phyloP scores from a whole-genome alignment of 2,888 invertebrate genomes.

The Catocala sponsa region DNA sequence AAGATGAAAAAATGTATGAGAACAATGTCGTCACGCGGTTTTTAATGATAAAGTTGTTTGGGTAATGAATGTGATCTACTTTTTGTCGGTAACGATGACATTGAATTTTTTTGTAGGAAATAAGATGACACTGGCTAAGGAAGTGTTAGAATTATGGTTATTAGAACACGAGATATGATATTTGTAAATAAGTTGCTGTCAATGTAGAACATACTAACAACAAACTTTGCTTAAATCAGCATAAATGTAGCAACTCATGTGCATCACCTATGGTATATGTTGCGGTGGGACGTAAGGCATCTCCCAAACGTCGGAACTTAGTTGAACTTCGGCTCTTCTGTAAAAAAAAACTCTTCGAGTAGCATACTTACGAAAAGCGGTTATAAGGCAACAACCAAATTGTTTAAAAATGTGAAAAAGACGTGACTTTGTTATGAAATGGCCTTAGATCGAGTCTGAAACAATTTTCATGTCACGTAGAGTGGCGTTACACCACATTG shows the following conservation, averaged over 20 bases:
- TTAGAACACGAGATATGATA: no score
- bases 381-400: no score
- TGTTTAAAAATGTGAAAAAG: constrained; percentile 1
- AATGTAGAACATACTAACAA: no score
- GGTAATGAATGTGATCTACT: constrained; percentile 20
- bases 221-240: no score
- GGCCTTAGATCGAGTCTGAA: not conserved
- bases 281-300: no score
- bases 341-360: no score
- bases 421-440: constrained; percentile 14
- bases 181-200: no score
- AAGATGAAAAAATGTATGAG: constrained; percentile 29
- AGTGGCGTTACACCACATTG: constrained; percentile 9
- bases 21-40: constrained; percentile 32
- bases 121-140: constrained; percentile 18
- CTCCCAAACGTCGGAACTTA: constrained; percentile 6
- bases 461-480: constrained; percentile 12
- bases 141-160: no score
- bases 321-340: not conserved
- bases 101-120: constrained; percentile 25
- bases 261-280: no score
- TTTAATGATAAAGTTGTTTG: constrained; percentile 53
- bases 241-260: no score
- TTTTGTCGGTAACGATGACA: constrained; percentile 8
- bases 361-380: no score